Evolutionary conservation across 2,888 invertebrate species (phyloP), one percentile per base, ranked within the genome.

Genomic region (Osmoderma eremita): DNA sequence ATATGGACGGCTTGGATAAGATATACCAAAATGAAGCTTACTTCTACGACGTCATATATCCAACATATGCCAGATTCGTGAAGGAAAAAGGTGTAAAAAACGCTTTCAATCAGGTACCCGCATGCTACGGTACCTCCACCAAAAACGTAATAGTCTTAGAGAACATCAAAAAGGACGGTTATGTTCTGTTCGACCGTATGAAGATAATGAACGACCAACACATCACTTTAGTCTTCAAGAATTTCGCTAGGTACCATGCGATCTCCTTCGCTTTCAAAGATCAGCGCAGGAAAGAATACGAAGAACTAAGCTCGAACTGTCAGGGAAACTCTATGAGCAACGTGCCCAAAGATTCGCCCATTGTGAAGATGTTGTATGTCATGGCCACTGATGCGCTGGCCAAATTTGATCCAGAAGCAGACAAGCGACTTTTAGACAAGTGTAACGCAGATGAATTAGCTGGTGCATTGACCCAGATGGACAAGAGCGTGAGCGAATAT

Each of bases 1-100:
- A 48, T 2, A 67, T 51, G 5, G 62, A 65, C 56, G 48, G 66
- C 8, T 62, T 18, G 17, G 30, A 30, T 15, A 61, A 66, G 6
- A 15, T 68, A 3, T 67, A 72, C 56, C 13, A 18, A 4, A 24
- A 67, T 13, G 70, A 70, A 39, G 63, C 58, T 1, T 62, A 56
- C 8, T 65, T 69, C 48, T 70, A 70, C 66, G 66, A 69, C 6
- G 38, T 15, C 18, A 53, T 69, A 6, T 65, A 56, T 50, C 69
- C 69, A 20, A 42, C 58, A 0, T 67, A 67, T 36, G 12, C 30
- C 1, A 42, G 48, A 36, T 69, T 69, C 17, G 48, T 69, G 49
- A 51, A 12, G 39, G 65, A 70, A 22, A 64, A 54, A 38, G 36
- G 51, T 3, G 50, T 70, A 0, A 30, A 56, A 22, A 15, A 58